Percentiles rank a stretch among this genome's conserved stretches.
Conservation (phyloP, 2,888 invertebrate species). For the Gibbula magus region DNA sequence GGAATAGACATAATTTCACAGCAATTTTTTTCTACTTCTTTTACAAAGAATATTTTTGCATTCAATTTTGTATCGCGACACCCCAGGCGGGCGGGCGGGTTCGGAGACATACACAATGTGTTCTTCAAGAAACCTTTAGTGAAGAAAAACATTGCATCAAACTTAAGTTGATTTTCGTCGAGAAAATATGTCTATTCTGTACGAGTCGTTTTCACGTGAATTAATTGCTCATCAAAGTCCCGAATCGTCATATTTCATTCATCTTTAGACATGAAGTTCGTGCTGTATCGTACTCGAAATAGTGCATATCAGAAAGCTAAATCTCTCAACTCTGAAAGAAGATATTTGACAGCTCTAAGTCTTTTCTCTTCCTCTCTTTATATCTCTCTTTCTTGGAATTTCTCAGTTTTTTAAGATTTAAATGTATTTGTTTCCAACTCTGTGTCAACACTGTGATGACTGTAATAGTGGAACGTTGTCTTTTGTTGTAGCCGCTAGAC, state of each 20-base stretch:
- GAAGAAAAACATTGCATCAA: too few species aligned
- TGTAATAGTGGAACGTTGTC: not conserved
- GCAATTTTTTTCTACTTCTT: not conserved
- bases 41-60: conserved; percentile 10
- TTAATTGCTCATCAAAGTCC: too few species aligned
- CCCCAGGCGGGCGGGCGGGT: not conserved
- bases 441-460: not conserved
- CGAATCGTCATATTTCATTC: too few species aligned
- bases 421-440: not conserved
- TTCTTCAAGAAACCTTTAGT: too few species aligned
- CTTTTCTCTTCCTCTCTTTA: not conserved
- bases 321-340: too few species aligned
- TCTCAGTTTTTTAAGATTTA: not conserved
- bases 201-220: too few species aligned
- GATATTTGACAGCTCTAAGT: too few species aligned
- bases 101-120: not conserved
- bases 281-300: too few species aligned
- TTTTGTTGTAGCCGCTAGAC: not conserved
- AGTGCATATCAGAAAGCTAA: too few species aligned
- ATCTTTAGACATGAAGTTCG: too few species aligned
- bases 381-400: not conserved
- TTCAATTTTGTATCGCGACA: not conserved
- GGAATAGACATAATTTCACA: not conserved
- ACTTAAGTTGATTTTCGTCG: too few species aligned
- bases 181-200: too few species aligned